Evolutionary conservation across 2,113 vertebrate species (phyloP).

Genomic region (Suricata suricatta): DNA sequence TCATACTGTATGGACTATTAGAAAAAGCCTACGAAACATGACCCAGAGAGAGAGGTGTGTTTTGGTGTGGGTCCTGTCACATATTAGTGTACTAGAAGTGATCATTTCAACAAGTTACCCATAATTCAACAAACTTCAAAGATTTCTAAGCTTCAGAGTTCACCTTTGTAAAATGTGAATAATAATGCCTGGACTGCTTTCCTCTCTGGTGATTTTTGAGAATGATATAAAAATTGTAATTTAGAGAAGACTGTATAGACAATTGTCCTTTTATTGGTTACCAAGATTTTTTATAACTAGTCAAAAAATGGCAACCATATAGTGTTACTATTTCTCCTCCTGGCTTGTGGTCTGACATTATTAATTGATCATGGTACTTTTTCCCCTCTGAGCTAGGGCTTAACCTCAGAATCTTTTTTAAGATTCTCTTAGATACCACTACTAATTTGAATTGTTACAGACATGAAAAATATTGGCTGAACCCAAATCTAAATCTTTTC

Average conservation of each 20-base stretch:
- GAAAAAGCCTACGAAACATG: not conserved
- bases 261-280: not conserved
- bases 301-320: not conserved
- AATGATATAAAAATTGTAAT: not conserved
- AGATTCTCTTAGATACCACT: not conserved
- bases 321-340: not conserved
- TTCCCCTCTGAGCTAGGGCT: not conserved
- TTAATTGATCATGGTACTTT: not conserved
- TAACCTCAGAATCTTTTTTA: not conserved
- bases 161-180: not conserved
- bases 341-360: not conserved
- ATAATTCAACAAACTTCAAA: not conserved
- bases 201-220: not conserved
- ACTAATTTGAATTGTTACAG: not conserved
- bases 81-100: not conserved
- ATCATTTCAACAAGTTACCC: not conserved
- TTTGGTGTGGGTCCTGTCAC: not conserved
- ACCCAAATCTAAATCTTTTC: not conserved
- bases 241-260: not conserved
- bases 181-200: not conserved
- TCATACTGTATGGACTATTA: not conserved
- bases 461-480: constrained; percentile 2
- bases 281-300: not conserved
- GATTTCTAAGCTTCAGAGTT: not conserved
- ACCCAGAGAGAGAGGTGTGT: not conserved